Conservation (phyloP, 1,140 invertebrate species). For the Drosophila pruinosa region DNA sequence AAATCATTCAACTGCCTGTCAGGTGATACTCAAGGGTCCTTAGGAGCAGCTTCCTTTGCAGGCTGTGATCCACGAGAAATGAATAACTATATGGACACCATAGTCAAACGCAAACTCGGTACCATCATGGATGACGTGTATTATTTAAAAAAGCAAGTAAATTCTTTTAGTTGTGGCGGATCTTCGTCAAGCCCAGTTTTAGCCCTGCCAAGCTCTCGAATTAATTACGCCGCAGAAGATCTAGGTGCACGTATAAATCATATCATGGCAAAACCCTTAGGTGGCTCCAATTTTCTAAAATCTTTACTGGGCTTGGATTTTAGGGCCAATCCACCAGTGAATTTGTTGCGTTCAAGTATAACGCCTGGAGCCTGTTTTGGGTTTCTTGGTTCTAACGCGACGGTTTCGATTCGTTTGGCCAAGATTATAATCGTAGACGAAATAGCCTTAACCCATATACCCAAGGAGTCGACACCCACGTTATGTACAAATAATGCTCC, state of each 20-base stretch:
- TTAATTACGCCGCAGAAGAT: constrained; percentile 65
- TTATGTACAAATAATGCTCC: constrained; percentile 56
- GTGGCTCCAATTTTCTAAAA: constrained; percentile 34
- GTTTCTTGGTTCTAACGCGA: constrained; percentile 36
- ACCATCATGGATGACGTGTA: constrained; percentile 64
- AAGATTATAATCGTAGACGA: constrained; percentile 50
- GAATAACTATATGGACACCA: constrained; percentile 40
- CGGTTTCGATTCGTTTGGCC: constrained; percentile 48
- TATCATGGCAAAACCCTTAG: constrained; percentile 42
- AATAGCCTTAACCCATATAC: constrained; percentile 53
- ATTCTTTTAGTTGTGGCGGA: not conserved
- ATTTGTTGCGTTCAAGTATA: constrained; percentile 52
- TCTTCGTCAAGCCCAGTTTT: not conserved
- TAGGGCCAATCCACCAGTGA: constrained; percentile 62
- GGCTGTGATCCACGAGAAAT: constrained; percentile 33
- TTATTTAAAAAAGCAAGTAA: constrained; percentile 46
- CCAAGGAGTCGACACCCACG: constrained; percentile 56
- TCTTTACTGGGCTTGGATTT: constrained; percentile 57
- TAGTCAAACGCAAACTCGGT: constrained; percentile 55
- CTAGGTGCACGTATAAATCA: constrained; percentile 53
- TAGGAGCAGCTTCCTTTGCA: not conserved
- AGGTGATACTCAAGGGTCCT: not conserved
- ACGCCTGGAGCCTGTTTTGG: constrained; percentile 68
- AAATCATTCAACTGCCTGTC: not conserved
- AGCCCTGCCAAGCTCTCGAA: not conserved